phyloP scores from a whole-genome alignment of 92 coral and sea anemone species.

The Zoanthus sociatus region DNA sequence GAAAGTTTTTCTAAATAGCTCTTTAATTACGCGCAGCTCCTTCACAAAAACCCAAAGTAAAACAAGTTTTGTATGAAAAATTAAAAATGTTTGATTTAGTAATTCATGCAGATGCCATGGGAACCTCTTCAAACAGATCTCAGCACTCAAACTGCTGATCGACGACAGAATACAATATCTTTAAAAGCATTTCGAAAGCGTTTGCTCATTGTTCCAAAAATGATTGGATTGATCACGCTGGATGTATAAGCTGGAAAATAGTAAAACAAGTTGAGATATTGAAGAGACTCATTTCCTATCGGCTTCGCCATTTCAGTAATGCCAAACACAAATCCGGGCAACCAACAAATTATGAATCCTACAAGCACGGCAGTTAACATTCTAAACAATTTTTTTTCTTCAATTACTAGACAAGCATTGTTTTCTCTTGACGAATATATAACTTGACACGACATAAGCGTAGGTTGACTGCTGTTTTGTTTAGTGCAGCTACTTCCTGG shows the following conservation, averaged over 20 bases:
- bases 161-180: not conserved
- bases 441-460: not conserved
- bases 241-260: slow-evolving; percentile 39
- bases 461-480: not conserved
- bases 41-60: no score
- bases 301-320: slow-evolving; percentile 30
- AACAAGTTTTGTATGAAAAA: no score
- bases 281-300: slow-evolving; percentile 2
- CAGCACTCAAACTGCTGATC: no score
- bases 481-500: not conserved
- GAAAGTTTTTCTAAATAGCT: no score
- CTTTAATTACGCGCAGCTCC: no score
- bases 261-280: slow-evolving; percentile 25
- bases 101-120: no score
- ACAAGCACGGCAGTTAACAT: slow-evolving; percentile 16
- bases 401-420: slow-evolving; percentile 5
- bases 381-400: slow-evolving; percentile 23
- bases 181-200: slow-evolving; percentile 22
- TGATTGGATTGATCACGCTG: slow-evolving; percentile 34
- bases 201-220: slow-evolving; percentile 33
- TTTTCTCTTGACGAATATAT: not conserved
- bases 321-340: slow-evolving; percentile 40
- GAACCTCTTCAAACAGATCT: no score
- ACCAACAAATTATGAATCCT: slow-evolving; percentile 29
- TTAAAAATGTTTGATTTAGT: no score